Conservation (phyloP, 2,888 invertebrate genomes). For the Leistus spinibarbis region DNA sequence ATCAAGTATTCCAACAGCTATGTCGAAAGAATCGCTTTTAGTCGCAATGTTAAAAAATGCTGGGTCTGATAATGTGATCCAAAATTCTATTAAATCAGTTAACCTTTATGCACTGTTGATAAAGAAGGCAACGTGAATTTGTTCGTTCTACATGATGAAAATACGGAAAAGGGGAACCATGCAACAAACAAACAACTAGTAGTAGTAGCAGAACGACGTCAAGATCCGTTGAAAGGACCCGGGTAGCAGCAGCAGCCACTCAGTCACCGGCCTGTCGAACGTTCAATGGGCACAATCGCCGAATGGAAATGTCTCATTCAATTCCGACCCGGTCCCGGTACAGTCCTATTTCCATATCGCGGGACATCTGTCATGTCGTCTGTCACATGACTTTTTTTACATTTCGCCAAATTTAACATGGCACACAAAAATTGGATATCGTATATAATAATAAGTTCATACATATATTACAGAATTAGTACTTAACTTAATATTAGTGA, state of each 20-base stretch:
- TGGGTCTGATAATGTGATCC: background rate
- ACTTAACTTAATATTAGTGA: no score
- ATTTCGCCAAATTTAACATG: conserved; percentile 1
- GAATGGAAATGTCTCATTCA: conserved; percentile 54
- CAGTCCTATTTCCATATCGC: conserved; percentile 51
- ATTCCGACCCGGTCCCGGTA: conserved; percentile 40
- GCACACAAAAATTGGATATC: no score
- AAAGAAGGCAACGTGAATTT: background rate
- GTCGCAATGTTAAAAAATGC: background rate
- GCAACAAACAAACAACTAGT: background rate
- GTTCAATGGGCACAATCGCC: conserved; percentile 57
- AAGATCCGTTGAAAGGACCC: background rate
- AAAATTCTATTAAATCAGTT: background rate
- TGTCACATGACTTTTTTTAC: conserved; percentile 8
- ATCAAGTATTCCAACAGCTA: no score
- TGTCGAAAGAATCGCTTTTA: no score
- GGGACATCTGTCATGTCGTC: conserved; percentile 52
- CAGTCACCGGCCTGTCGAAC: conserved; percentile 58
- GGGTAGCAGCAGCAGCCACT: conserved; percentile 47
- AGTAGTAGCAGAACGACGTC: background rate
- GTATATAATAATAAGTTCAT: no score
- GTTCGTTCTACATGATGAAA: conserved; percentile 6
- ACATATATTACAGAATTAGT: no score
- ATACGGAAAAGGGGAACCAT: background rate
- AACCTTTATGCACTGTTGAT: background rate